Percentiles rank a stretch among this genome's conserved stretches.
Conservation (phyloP, 1,140 invertebrate species). For the Colletes latitarsis region DNA sequence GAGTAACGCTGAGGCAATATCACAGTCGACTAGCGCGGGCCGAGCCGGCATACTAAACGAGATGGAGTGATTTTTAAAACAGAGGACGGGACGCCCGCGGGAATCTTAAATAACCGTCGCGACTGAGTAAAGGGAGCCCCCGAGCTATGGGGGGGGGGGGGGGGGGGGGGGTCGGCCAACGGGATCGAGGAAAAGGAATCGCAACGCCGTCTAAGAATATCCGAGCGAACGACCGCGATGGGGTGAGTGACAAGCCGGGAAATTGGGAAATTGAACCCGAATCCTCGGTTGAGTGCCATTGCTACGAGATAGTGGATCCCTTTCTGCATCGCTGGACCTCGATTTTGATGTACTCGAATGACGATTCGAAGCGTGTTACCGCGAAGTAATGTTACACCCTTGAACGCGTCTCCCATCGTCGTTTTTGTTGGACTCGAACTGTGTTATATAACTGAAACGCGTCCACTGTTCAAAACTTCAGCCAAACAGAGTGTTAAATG, state of each 20-base stretch:
- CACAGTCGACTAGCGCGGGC: conserved; percentile 70
- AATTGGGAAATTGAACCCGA: conserved; percentile 75
- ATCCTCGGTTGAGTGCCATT: conserved; percentile 37
- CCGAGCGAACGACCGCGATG: conserved; percentile 52
- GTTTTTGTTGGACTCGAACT: no score
- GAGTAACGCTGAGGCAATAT: conserved; percentile 68
- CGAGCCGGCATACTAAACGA: conserved; percentile 68
- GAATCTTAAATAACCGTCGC: conserved; percentile 70
- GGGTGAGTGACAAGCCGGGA: conserved; percentile 67
- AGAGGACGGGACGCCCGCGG: conserved; percentile 61
- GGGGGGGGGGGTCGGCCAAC: background rate
- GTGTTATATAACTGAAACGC: no score
- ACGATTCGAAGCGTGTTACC: conserved; percentile 6
- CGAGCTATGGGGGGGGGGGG: background rate
- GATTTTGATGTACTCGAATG: background rate
- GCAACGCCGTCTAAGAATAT: conserved; percentile 58
- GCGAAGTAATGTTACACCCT: background rate
- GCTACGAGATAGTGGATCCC: conserved; percentile 26
- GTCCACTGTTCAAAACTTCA: no score
- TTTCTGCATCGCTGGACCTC: background rate
- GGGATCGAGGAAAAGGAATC: conserved; percentile 12
- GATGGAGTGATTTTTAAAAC: conserved; percentile 71
- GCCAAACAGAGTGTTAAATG: no score
- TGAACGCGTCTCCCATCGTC: background rate
- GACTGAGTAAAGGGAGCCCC: background rate